Evolutionary conservation across 2,113 vertebrate species (phyloP), one percentile per base, ranked within the genome.

Genomic region (Ceuthmochares aereus): DNA sequence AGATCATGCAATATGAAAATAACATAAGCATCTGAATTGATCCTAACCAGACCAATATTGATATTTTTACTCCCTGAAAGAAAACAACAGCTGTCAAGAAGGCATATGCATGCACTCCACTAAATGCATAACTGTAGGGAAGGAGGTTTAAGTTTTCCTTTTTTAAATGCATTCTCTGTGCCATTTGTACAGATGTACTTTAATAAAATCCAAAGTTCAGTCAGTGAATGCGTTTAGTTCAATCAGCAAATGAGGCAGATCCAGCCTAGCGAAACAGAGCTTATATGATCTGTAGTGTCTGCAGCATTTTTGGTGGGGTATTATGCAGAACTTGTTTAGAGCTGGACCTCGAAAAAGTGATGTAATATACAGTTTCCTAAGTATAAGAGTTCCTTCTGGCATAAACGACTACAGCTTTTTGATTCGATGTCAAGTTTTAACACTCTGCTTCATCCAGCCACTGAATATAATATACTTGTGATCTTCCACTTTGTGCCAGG

Each of bases 21-120:
- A 92, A 66, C 56, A 40, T 66, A 78, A 69, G 92, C 87, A 88
- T 84, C 47, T 62, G 86, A 49, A 74, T 79, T 96, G 94, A 85
- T 94, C 94, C 42, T 67, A 80, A 30, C 55, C 42, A 89, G 89
- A 96, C 95, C 93, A 97, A 96, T 96, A 93, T 70, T 47, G n/a
- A 76, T 96, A 91, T 77, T 93, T 97, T 92, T 95, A 74, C 93
- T 80, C 42, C 79, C 47, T 68, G 43, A 78, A 89, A 84, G 79
- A 77, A 95, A 94, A 92, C 60, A 97, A 78, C 72, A 90, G 69
- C 81, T 94, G 73, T 72, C 90, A 93, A 81, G 89, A 94, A 95
- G 87, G 94, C 94, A 94, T 69, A 81, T 49, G 60, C 80, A 95
- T 62, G 47, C 78, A 32, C 81, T 95, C 82, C 83, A 86, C 93